A percentile compares a stretch with the other conserved stretches of the same genome.
Evolutionary conservation across 2,888 invertebrate genomes (phyloP).

Genomic region (Tachina fera): DNA sequence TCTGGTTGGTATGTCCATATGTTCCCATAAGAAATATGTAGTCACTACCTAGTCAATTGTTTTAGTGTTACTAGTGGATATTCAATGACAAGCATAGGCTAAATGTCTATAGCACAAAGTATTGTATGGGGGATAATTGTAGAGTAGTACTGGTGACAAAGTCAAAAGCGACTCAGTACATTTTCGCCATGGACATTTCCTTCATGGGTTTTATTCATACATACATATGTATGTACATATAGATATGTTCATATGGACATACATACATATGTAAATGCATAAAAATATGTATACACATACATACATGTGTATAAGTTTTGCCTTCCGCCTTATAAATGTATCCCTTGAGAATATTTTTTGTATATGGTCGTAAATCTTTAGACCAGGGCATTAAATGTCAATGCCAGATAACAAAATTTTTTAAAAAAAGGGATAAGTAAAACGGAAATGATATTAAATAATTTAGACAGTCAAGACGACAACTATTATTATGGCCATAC

Average conservation of each 20-base stretch:
- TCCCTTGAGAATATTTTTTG: conserved; percentile 22
- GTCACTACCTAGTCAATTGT: no score
- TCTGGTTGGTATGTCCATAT: no score
- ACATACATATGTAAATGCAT: background rate
- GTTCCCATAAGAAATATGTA: no score
- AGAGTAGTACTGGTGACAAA: no score
- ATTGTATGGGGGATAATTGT: no score
- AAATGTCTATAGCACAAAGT: no score
- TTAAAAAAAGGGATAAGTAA: background rate
- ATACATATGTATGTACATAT: background rate
- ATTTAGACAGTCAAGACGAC: no score
- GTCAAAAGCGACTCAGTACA: no score
- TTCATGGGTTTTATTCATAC: background rate
- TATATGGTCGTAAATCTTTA: conserved; percentile 22
- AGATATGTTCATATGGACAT: background rate
- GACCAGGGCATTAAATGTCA: conserved; percentile 8
- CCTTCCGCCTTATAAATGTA: conserved; percentile 20
- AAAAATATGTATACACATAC: background rate
- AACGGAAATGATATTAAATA: background rate
- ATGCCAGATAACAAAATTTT: conserved; percentile 7
- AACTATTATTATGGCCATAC: no score
- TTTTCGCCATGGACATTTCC: no score
- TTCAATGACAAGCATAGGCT: no score
- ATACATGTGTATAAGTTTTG: background rate
- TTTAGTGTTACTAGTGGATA: no score